Evolutionary conservation across 2,888 invertebrate genomes (phyloP), one percentile per base, ranked within the genome.

Genomic region (Listrodromus nycthemerus): DNA sequence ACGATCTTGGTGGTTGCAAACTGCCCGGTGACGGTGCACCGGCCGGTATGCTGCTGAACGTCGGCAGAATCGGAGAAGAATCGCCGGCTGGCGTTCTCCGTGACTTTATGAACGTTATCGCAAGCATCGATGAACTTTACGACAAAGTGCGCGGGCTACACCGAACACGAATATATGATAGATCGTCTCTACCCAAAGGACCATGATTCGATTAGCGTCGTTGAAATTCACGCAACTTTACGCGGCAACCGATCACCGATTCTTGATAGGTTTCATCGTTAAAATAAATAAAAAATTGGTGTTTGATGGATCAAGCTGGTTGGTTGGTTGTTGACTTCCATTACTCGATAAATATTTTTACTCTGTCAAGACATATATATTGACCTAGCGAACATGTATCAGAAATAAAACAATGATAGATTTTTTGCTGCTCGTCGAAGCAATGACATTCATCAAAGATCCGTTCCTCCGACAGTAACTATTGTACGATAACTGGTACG

Each of bases 1-100:
- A 87, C 71, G 67, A 88, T 69, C 78, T 85, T 21, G 86, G 85
- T 50, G 87, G 86, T 75, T 88, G 86, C 55, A 78, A 87, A 66
- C 48, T 88, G 21, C 87, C 85, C 37, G 80, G 16, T 86, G 63
- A 86, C 87, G 87, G 84, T 86, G 24, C 86, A 85, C 61, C 86
- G 86, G 55, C 85, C 86, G 48, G 79, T 83, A 10, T 37, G 52
- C 58, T 84, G 13, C 86, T 84, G 21, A 87, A 85, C 81, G 41
- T 86, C n/a, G 82, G 79, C 79, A 79, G 63, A 33, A 75, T 65
- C 79, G 55, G 45, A 16, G 55, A 45, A n/a, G 70, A 84, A n/a
- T 61, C 80, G 24, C 86, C 85, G 8, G 84, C 85, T 19, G 86
- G 86, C 52, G 78, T 82, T 41, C 66, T 86, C 65, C 85, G 84